Percentiles rank a stretch among this genome's conserved stretches.
phyloP scores from a whole-genome alignment of 2,113 vertebrate species.

The Actenoides hombroni region DNA sequence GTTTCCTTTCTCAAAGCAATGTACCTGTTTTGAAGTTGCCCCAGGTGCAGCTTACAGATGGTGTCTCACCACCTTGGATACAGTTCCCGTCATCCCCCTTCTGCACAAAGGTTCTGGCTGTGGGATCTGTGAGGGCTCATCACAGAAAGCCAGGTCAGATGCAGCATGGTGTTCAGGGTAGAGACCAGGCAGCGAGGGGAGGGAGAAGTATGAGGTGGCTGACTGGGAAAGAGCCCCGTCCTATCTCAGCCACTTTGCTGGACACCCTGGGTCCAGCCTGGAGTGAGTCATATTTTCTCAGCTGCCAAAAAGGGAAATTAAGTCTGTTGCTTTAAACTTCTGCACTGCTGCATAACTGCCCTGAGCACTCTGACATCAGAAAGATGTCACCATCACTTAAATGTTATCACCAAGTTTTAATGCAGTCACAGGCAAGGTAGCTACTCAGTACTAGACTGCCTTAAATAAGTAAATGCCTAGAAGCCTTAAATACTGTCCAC shows the following conservation, averaged over 20 bases:
- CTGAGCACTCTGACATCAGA: not conserved
- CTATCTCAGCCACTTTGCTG: not conserved
- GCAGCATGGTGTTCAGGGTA: not conserved
- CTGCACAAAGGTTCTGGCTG: not conserved
- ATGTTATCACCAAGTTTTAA: not conserved
- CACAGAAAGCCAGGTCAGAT: not conserved
- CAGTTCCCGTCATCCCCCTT: not conserved
- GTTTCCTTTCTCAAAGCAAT: not conserved
- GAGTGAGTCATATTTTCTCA: not conserved
- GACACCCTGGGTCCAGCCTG: not conserved
- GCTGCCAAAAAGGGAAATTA: conserved; percentile 22
- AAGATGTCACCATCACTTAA: not conserved
- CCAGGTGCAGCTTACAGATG: not conserved
- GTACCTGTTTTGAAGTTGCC: not conserved
- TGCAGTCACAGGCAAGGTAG: not conserved
- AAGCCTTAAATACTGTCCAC: not conserved
- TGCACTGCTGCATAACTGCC: not conserved
- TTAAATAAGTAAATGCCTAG: not conserved
- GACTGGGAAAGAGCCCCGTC: not conserved
- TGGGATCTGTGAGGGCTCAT: not conserved
- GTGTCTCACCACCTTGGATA: not conserved
- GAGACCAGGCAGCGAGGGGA: not conserved
- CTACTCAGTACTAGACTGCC: not conserved
- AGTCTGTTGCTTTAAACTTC: not conserved
- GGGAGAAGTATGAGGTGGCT: not conserved